Conservation (phyloP, 2,797 vertebrate genomes). For the Kryptolebias ocellatus region DNA sequence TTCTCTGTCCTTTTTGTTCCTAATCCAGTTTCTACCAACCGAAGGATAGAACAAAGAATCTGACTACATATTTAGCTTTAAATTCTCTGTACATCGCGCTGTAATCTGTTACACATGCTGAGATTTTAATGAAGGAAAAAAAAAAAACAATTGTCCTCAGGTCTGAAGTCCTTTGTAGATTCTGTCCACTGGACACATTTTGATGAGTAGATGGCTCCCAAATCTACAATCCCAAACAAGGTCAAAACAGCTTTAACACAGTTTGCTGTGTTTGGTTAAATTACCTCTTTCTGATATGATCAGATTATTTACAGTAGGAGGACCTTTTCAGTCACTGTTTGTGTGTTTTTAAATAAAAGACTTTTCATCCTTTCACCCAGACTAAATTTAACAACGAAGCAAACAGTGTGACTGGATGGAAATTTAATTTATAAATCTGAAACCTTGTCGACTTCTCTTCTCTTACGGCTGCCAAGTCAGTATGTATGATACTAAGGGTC, state of each 20-base stretch:
- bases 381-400: conserved; percentile 65
- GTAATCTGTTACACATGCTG: conserved; percentile 45
- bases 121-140: conserved; percentile 44
- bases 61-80: conserved; percentile 19
- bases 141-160: conserved; percentile 24
- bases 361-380: conserved; percentile 35
- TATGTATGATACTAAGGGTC: conserved; percentile 76
- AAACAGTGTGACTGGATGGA: conserved; percentile 75
- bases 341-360: conserved; percentile 14
- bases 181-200: conserved; percentile 16
- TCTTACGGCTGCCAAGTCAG: conserved; percentile 72
- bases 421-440: conserved; percentile 65
- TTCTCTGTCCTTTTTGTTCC: not conserved
- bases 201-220: conserved; percentile 8
- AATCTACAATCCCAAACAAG: conserved; percentile 13
- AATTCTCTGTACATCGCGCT: conserved; percentile 27
- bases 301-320: not conserved
- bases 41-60: conserved; percentile 13
- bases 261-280: not conserved
- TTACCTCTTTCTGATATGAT: not conserved
- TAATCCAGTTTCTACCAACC: not conserved
- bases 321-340: conserved; percentile 20
- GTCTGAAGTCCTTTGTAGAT: conserved; percentile 22
- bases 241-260: conserved; percentile 11
- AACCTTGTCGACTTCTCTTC: conserved; percentile 61